A percentile compares a stretch with the other conserved stretches of the same genome.
phyloP scores from a whole-genome alignment of 2,797 vertebrate genomes.

The Thripadectes ignobilis region DNA sequence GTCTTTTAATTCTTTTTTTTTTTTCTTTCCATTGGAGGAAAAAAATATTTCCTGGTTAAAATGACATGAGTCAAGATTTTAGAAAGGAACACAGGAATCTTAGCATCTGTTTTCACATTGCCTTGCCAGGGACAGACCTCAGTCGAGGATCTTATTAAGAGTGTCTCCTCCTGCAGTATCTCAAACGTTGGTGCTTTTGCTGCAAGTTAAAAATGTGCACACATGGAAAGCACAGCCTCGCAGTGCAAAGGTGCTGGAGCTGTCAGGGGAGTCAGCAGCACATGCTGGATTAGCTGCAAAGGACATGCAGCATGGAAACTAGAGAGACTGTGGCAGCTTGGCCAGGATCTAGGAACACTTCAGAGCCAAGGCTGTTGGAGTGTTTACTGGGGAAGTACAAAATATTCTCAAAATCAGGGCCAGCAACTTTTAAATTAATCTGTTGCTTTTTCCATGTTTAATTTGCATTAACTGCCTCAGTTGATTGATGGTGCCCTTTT shows the following conservation, averaged over 20 bases:
- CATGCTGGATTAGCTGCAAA: slow-evolving; percentile 13
- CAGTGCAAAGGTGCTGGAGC: background rate
- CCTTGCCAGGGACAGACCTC: background rate
- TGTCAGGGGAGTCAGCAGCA: background rate
- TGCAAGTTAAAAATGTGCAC: background rate
- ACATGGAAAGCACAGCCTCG: background rate
- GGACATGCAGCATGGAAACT: slow-evolving; percentile 26
- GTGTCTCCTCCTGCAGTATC: background rate
- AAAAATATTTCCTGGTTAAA: background rate
- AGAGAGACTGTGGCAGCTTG: slow-evolving; percentile 29
- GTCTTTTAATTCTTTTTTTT: background rate
- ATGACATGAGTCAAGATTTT: background rate
- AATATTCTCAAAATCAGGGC: background rate
- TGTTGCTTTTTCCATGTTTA: slow-evolving; percentile 24
- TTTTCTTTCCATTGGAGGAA: background rate
- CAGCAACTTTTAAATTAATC: background rate
- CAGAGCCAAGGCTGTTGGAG: slow-evolving; percentile 12
- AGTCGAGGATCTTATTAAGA: background rate
- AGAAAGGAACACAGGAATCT: background rate
- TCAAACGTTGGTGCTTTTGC: background rate
- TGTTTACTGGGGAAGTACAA: background rate
- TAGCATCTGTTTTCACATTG: background rate
- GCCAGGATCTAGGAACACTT: slow-evolving; percentile 44
- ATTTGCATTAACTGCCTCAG: background rate
- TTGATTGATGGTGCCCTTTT: background rate